Base-by-base conservation (phyloP, 2,888 invertebrate genomes). In the Koerneria pararmatus region DNA sequence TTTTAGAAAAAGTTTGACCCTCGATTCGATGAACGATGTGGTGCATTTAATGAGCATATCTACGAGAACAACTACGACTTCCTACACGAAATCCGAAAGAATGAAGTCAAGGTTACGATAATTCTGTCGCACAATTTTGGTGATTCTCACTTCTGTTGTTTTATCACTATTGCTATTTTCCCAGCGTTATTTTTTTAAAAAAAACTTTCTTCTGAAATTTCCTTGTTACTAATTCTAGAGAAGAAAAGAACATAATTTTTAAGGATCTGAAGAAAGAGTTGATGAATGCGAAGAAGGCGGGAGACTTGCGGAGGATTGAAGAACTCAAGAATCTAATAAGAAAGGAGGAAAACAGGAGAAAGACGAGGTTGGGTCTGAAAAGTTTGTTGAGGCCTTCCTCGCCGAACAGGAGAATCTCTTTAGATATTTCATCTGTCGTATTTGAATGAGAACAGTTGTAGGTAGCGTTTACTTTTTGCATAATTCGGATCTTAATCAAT, bases 31-130 rank as follows among this genome's bases (percentile, higher is more conserved):
- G 63, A 68, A 29, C 58, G 76, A 32, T 76, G 75, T 49, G 80
- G 80, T 3, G 73, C 75, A 2, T 78, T 77, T 66, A 75, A 79
- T 57, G 75, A 77, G 48, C 61, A 69, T 1, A 72, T 71, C 58
- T 78, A 77, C 65, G 73, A 76, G n/a, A 70, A 71, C 31, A 78
- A 79, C 65, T 80, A 80, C 63, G 68, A 68, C 34, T 80, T 80
- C 69, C 60, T 80, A 29, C 71, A 80, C 48, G 78, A 78, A 29
- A 69, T 80, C 22, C 70, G 72, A 6, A 37, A 65, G 15, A 67
- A 69, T 1, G 80, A 80, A 67, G 72, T 74, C 46, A 65, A 74
- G 71, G 78, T 73, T n/a, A 15, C 4, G 60, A 19, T 19, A 15
- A 51, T 37, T n/a, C 29, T 59, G 24, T 8, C 6, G n/a, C 19